A percentile compares a stretch with the other conserved stretches of the same genome.
phyloP scores from a whole-genome alignment of 2,797 vertebrate genomes.

The Labroides dimidiatus region DNA sequence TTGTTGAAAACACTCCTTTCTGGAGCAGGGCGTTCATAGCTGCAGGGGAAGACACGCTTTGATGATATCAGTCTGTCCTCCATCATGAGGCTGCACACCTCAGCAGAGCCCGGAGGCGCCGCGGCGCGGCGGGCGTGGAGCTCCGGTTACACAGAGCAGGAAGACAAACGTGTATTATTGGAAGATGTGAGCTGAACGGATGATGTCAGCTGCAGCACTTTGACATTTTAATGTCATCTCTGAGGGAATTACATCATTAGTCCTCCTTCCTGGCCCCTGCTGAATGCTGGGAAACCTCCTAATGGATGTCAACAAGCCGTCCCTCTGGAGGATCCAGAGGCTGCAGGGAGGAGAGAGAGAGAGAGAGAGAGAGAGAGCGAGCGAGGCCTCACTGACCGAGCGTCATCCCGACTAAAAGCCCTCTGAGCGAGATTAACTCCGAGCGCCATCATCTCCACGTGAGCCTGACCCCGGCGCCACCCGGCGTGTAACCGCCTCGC shows the following conservation, averaged over 20 bases:
- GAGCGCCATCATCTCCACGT: slow-evolving; percentile 52
- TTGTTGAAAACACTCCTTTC: slow-evolving; percentile 60
- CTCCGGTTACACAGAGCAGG: slow-evolving; percentile 35
- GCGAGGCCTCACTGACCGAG: slow-evolving; percentile 56
- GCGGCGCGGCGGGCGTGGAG: slow-evolving; percentile 45
- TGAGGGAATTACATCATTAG: slow-evolving; percentile 83
- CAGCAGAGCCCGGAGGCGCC: slow-evolving; percentile 55
- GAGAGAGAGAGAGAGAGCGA: slow-evolving; percentile 35
- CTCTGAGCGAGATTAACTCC: slow-evolving; percentile 62
- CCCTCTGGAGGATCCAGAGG: slow-evolving; percentile 69
- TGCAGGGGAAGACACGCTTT: slow-evolving; percentile 64
- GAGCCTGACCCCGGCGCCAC: slow-evolving; percentile 54
- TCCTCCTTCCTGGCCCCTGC: slow-evolving; percentile 68
- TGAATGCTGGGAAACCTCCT: slow-evolving; percentile 80
- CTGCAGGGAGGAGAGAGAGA: slow-evolving; percentile 21
- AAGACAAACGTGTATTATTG: slow-evolving; percentile 69
- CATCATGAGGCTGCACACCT: slow-evolving; percentile 58
- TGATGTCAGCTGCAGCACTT: slow-evolving; percentile 79
- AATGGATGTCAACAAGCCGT: slow-evolving; percentile 81
- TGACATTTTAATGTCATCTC: slow-evolving; percentile 82
- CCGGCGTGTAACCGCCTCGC: slow-evolving; percentile 31
- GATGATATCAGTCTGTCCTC: slow-evolving; percentile 57
- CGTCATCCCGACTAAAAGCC: slow-evolving; percentile 71
- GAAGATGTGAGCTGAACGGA: slow-evolving; percentile 76
- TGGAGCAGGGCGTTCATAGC: slow-evolving; percentile 66